A percentile compares a stretch with the other conserved stretches of the same genome.
Evolutionary conservation across 2,888 invertebrate species (phyloP).

Genomic region (Parelbella ahira): DNA sequence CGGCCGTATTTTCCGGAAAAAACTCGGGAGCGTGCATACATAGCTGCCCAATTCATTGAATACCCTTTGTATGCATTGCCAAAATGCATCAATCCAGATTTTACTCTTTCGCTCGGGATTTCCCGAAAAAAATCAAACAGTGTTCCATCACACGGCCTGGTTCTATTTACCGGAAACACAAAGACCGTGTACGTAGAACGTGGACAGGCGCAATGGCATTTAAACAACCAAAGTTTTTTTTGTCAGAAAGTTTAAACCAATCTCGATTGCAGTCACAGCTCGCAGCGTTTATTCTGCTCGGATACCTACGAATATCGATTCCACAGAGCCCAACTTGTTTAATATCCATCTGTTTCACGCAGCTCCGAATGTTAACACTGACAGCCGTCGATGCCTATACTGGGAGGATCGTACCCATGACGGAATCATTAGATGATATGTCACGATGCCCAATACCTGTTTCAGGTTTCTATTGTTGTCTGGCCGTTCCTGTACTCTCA

Average conservation of each 20-base stretch:
- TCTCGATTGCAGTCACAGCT: conserved; percentile 31
- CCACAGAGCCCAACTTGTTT: conserved; percentile 45
- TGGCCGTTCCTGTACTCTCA: too few species aligned
- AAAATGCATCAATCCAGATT: too few species aligned
- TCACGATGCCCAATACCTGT: too few species aligned
- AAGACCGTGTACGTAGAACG: conserved; percentile 11
- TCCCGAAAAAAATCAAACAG: background rate
- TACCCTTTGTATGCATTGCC: too few species aligned
- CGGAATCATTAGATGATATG: too few species aligned
- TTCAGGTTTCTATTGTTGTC: too few species aligned
- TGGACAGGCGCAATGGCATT: conserved; percentile 18
- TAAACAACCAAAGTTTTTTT: conserved; percentile 20
- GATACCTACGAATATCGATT: conserved; percentile 24
- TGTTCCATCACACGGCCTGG: conserved; percentile 12
- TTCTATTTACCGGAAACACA: conserved; percentile 22
- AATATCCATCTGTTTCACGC: conserved; percentile 46
- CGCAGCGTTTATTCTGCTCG: conserved; percentile 29
- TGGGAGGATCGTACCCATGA: too few species aligned
- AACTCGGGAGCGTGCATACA: too few species aligned
- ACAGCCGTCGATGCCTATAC: conserved; percentile 53
- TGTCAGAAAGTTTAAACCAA: conserved; percentile 27
- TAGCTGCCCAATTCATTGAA: too few species aligned
- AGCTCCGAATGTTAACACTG: conserved; percentile 53
- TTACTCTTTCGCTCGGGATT: background rate
- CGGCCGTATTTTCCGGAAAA: too few species aligned